A percentile compares a stretch with the other conserved stretches of the same genome.
These are phyloP conservation scores for Sphenopsis melanotis DNA, from an alignment of 2,797 vertebrate species.

Conservation along the genomic window DNA sequence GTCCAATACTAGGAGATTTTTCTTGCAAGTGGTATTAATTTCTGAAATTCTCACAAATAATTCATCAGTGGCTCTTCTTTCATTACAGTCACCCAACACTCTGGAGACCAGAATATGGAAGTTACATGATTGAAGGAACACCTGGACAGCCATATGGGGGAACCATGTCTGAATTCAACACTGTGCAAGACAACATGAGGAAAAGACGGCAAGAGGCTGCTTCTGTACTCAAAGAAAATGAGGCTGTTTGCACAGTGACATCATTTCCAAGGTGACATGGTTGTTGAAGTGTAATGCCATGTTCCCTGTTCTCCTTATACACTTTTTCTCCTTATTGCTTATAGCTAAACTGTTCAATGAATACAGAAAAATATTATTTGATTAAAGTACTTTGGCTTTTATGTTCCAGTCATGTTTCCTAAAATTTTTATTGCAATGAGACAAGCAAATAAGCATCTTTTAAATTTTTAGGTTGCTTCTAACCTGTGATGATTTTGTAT, in stretches of 20 bases:
- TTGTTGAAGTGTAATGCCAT: neutral
- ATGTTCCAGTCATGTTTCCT: rapidly evolving
- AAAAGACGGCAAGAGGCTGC: constrained; percentile 90
- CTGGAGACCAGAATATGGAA: constrained; percentile 97
- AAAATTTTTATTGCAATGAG: neutral
- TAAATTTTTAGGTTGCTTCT: neutral
- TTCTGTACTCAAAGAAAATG: constrained; percentile 82
- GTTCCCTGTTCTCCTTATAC: neutral
- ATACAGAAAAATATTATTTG: neutral
- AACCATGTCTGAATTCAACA: constrained; percentile 98
- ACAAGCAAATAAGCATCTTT: neutral
- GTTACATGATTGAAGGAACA: constrained; percentile 98
- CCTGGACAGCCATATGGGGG: constrained; percentile 96
- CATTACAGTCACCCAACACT: constrained; percentile 90
- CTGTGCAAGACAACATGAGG: constrained; percentile 96
- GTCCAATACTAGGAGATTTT: neutral
- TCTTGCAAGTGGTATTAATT: neutral
- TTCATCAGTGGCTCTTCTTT: neutral
- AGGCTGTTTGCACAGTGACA: constrained; percentile 91
- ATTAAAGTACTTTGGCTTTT: neutral
- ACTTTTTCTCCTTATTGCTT: neutral
- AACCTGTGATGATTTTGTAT: neutral
- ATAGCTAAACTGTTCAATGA: neutral
- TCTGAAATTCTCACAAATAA: neutral
- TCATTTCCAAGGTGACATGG: constrained; percentile 90